These are phyloP conservation scores for Drosophila navojoa DNA, from an alignment of 1,140 invertebrate genomes.

Conservation along the genomic window DNA sequence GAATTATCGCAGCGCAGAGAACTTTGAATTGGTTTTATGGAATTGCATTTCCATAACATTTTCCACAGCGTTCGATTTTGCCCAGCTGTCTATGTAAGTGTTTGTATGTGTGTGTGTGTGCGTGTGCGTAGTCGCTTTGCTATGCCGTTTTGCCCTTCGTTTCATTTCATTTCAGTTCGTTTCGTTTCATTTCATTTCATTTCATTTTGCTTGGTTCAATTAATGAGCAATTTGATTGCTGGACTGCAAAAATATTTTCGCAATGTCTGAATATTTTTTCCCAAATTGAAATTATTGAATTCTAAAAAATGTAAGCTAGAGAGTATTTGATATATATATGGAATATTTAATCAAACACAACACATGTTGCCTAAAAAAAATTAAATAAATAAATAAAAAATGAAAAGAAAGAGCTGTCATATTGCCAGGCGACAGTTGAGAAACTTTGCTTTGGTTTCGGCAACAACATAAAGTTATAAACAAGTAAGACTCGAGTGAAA, in stretches of 20 bases:
- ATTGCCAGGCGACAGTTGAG: conserved; percentile 30
- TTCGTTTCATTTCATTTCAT: conserved; percentile 17
- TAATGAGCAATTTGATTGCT: conserved; percentile 68
- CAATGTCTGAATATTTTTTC: not conserved
- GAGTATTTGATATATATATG: not conserved
- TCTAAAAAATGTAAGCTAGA: not conserved
- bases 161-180: conserved; percentile 13
- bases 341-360: conserved; percentile 12
- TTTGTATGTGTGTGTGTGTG: conserved; percentile 31
- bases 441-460: conserved; percentile 15
- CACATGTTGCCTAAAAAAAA: conserved; percentile 30
- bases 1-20: conserved; percentile 61
- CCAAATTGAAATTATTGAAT: conserved; percentile 12
- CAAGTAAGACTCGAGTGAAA: conserved; percentile 26
- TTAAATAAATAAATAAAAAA: conserved; percentile 11
- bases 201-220: conserved; percentile 44
- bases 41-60: conserved; percentile 67
- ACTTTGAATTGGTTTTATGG: conserved; percentile 55
- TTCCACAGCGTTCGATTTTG: conserved; percentile 49
- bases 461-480: conserved; percentile 1
- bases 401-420: conserved; percentile 11
- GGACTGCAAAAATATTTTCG: conserved; percentile 47
- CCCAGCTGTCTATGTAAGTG: conserved; percentile 26
- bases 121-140: conserved; percentile 19
- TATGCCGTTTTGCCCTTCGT: conserved; percentile 33